Conservation (phyloP, 2,888 invertebrate species). For the Magallana nippona region DNA sequence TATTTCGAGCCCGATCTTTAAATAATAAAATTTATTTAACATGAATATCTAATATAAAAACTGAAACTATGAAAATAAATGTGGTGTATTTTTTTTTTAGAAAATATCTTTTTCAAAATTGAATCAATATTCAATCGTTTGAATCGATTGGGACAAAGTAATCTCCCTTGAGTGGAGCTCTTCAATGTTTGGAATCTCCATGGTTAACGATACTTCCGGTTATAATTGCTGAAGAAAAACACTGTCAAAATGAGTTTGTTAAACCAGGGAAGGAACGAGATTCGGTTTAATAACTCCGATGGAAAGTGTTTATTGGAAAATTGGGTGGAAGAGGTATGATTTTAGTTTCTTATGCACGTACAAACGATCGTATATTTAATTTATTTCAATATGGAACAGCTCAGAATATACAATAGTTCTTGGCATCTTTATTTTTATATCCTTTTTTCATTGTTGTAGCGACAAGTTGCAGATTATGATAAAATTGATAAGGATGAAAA, state of each 20-base stretch:
- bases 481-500: slow-evolving; percentile 62
- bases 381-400: background rate
- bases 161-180: slow-evolving; percentile 40
- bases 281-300: slow-evolving; percentile 76
- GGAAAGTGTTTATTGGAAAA: slow-evolving; percentile 79
- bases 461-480: slow-evolving; percentile 69
- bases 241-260: slow-evolving; percentile 71
- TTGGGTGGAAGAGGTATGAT: slow-evolving; percentile 79
- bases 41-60: background rate
- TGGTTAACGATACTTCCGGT: slow-evolving; percentile 44
- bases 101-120: no score
- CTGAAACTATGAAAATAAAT: no score
- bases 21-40: background rate
- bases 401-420: no score
- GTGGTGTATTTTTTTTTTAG: no score
- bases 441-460: slow-evolving; percentile 55
- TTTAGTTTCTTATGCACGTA: background rate
- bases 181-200: slow-evolving; percentile 49
- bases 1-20: background rate
- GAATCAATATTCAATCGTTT: no score
- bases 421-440: background rate
- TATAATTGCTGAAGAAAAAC: background rate
- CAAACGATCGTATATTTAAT: no score
- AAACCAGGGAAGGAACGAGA: slow-evolving; percentile 78
- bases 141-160: background rate